phyloP scores from a whole-genome alignment of 2,797 vertebrate species.

The Masticophis lateralis region DNA sequence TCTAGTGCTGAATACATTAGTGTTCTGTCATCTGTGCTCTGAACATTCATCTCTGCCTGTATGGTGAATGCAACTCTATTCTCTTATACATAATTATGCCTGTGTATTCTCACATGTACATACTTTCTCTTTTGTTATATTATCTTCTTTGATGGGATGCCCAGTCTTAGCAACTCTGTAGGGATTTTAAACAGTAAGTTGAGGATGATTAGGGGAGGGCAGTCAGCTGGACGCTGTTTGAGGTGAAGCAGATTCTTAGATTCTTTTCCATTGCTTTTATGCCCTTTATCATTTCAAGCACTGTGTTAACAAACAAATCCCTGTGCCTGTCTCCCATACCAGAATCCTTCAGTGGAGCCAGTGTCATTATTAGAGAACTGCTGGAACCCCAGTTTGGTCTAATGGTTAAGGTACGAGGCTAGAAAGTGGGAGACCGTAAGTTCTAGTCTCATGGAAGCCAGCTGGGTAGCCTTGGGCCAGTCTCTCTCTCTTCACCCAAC shows the following conservation, averaged over 20 bases:
- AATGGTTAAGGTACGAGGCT: background rate
- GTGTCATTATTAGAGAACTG: background rate
- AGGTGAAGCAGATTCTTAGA: background rate
- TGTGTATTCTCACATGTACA: background rate
- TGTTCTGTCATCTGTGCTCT: background rate
- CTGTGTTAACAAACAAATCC: background rate
- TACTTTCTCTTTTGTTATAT: background rate
- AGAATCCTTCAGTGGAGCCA: background rate
- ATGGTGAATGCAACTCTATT: background rate
- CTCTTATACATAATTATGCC: background rate
- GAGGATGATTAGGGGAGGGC: background rate
- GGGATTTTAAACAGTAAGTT: conserved; percentile 2
- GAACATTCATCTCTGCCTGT: background rate
- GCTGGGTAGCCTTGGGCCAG: background rate
- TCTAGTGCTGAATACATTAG: background rate
- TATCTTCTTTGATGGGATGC: background rate
- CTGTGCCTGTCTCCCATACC: background rate
- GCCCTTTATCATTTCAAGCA: background rate
- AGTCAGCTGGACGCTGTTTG: background rate
- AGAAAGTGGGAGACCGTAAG: background rate
- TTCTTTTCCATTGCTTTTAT: background rate
- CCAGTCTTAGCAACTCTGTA: background rate
- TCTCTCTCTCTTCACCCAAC: background rate
- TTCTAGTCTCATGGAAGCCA: background rate
- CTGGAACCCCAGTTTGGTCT: background rate